phyloP scores from a whole-genome alignment of 2,113 vertebrate species.

The Corydoras maculifer region DNA sequence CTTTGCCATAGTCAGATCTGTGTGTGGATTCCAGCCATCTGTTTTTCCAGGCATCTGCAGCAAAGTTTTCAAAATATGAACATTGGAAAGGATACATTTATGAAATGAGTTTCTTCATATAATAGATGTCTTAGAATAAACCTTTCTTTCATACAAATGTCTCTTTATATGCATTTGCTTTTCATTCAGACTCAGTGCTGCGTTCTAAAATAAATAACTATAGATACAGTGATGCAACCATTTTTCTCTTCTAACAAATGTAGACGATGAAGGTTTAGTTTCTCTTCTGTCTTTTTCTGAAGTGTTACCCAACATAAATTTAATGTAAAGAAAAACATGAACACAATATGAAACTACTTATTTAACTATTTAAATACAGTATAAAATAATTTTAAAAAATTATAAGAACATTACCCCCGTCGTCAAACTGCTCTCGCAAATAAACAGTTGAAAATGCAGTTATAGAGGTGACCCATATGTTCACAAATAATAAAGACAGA shows the following conservation, averaged over 20 bases:
- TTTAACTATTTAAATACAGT: neutral
- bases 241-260: no score
- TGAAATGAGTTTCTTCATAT: no score
- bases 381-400: neutral
- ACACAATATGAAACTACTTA: neutral
- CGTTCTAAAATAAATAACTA: no score
- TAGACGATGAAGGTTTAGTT: no score
- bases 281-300: no score
- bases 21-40: constrained; percentile 71
- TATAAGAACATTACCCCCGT: constrained; percentile 59
- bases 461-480: constrained; percentile 48
- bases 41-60: constrained; percentile 68
- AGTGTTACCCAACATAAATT: no score
- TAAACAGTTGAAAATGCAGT: constrained; percentile 63
- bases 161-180: no score
- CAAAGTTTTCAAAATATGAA: neutral
- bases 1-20: constrained; percentile 69
- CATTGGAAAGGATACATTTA: no score
- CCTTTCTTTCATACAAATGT: no score
- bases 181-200: no score
- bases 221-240: no score
- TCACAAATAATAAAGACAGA: constrained; percentile 59
- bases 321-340: neutral
- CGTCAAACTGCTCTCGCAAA: constrained; percentile 76
- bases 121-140: no score